Evolutionary conservation across 2,113 vertebrate species (phyloP), one percentile per base, ranked within the genome.

Genomic region (Nannobrachium achirus): DNA sequence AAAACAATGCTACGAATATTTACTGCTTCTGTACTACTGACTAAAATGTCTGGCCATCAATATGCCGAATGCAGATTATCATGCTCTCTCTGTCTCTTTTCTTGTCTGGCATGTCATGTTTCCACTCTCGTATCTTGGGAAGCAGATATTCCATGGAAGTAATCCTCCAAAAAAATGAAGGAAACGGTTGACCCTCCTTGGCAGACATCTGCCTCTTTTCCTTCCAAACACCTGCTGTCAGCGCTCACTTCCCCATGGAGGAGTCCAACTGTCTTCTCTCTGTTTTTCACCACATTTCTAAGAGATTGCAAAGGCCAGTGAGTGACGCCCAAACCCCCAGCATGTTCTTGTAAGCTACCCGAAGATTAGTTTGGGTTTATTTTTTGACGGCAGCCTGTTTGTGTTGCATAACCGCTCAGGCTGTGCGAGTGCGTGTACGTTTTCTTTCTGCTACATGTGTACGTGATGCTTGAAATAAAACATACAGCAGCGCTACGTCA

Each of bases 331-430:
- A 58, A 56, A 74, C 74, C 56, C 67, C 13, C 45, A 18, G 18
- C 50, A 51, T 56, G 16, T 72, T 77, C 20, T 63, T 73, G 56
- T 72, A n/a, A 80, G 73, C 68, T 59, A 59, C 50, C 51, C 10
- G 41, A 68, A 84, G 84, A 85, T 86, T 73, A 65, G 42, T 64
- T 69, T 53, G 63, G 57, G 76, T 78, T 85, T 71, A 57, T 76
- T 76, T 61, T 74, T 69, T 50, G 10, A 66, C 56, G 0, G 59
- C 57, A 46, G 73, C 45, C 11, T 62, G 62, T 82, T 75, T 59
- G 51, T 71, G 73, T 92, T 89, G 13, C 41, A 61, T 87, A 87
- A 89, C 59, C 3, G 7, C 55, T 73, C 41, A 9, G 60, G 71
- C 55, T 25, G 40, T 63, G 58, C 10, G 44, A 46, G 10, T 14